Evolutionary conservation across 2,797 vertebrate species (phyloP).

Genomic region (Thamnophis elegans): DNA sequence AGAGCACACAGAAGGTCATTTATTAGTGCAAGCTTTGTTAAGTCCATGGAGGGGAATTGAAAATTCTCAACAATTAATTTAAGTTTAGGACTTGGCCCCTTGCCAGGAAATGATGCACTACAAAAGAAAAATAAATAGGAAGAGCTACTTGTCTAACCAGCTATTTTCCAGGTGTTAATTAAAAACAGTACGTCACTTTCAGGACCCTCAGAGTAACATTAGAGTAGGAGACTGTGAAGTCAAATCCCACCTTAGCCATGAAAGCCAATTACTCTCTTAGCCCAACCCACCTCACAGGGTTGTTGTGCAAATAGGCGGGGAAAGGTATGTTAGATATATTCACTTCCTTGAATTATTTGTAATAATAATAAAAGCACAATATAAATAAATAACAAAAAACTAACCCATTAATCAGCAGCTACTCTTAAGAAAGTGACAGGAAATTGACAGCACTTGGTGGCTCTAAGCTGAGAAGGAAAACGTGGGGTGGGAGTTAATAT

Average conservation of each 20-base stretch:
- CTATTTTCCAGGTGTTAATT: background rate
- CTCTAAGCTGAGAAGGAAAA: background rate
- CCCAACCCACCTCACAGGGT: background rate
- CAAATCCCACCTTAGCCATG: background rate
- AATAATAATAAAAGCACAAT: background rate
- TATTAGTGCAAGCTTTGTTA: too few relatives aligned
- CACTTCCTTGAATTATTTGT: background rate
- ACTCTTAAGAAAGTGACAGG: background rate
- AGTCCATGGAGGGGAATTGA: too few relatives aligned
- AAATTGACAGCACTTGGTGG: background rate
- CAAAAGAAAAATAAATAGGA: background rate
- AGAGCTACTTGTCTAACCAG: background rate
- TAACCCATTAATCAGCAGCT: background rate
- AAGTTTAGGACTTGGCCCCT: too few relatives aligned
- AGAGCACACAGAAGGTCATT: too few relatives aligned
- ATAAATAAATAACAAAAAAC: background rate
- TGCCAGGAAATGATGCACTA: background rate
- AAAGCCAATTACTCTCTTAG: background rate
- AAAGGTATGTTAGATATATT: background rate
- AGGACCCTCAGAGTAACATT: background rate
- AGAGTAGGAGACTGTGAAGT: background rate
- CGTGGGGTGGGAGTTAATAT: background rate
- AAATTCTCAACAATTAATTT: too few relatives aligned
- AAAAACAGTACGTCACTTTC: background rate
- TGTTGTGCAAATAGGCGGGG: background rate